A percentile compares a stretch with the other conserved stretches of the same genome.
Conservation (phyloP, 2,113 vertebrate species). For the Haemorhous mexicanus region DNA sequence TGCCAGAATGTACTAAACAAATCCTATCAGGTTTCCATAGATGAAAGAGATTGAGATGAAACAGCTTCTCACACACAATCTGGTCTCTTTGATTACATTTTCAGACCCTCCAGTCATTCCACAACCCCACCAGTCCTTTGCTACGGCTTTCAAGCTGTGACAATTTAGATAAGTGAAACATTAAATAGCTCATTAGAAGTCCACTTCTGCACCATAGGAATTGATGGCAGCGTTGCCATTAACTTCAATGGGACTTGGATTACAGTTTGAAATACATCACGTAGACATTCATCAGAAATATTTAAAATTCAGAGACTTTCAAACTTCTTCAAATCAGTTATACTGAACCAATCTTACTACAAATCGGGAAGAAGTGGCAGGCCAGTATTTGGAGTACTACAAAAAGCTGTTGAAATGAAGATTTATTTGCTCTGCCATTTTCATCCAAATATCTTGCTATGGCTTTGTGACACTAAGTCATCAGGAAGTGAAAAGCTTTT, state of each 20-base stretch:
- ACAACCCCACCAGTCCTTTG: conserved; percentile 8
- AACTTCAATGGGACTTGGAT: background rate
- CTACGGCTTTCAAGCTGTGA: conserved; percentile 41
- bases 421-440: background rate
- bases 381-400: background rate
- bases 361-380: background rate
- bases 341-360: background rate
- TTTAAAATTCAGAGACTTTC: background rate
- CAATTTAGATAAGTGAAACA: conserved; percentile 55
- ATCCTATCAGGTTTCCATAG: conserved; percentile 23
- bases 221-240: background rate
- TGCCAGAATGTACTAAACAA: conserved; percentile 8
- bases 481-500: background rate
- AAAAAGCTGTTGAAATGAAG: background rate
- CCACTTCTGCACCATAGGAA: background rate
- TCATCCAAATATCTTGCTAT: background rate
- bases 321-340: background rate
- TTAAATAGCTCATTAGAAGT: conserved; percentile 47
- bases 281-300: background rate
- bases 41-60: conserved; percentile 59
- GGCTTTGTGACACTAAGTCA: background rate
- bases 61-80: conserved; percentile 28
- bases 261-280: background rate
- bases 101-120: conserved; percentile 23
- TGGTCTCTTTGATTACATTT: conserved; percentile 50